These are phyloP conservation scores for Antedon mediterranea DNA, from an alignment of 53 echinoderm and acorn worm species.

Conservation along the genomic window DNA sequence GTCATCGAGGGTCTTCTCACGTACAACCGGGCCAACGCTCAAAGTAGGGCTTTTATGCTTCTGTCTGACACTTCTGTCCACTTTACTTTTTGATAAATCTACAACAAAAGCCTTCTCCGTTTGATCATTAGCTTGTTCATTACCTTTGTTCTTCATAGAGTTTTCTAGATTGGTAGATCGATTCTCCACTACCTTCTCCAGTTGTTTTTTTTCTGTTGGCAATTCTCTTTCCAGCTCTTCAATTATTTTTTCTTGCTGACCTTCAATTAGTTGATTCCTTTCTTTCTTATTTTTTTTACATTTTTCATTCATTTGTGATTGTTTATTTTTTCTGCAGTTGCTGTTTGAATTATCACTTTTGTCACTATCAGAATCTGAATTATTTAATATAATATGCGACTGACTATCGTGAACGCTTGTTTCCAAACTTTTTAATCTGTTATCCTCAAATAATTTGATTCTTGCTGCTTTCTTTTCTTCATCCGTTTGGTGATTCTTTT, in stretches of 20 bases:
- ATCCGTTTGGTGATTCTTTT: neutral
- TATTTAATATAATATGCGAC: neutral
- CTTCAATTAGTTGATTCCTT: neutral
- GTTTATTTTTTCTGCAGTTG: neutral
- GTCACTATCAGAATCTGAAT: neutral
- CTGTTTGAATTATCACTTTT: neutral
- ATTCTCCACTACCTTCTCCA: neutral
- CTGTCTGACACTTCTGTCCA: neutral
- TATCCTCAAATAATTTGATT: neutral
- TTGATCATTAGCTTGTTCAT: neutral
- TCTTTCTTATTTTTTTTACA: neutral
- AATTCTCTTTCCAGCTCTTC: neutral
- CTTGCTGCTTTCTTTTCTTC: neutral
- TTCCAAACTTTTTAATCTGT: neutral
- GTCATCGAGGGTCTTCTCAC: slow-evolving; percentile 33
- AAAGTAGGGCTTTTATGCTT: neutral
- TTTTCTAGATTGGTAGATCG: neutral
- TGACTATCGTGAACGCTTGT: neutral
- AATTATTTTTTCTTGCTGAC: neutral
- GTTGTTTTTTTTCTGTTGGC: neutral
- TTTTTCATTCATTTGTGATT: neutral
- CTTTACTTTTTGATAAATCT: neutral
- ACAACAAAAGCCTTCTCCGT: neutral
- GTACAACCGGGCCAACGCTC: neutral
- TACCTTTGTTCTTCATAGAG: neutral